Conservation (phyloP, 1,140 invertebrate genomes). For the Philotrypesis tridentata region DNA sequence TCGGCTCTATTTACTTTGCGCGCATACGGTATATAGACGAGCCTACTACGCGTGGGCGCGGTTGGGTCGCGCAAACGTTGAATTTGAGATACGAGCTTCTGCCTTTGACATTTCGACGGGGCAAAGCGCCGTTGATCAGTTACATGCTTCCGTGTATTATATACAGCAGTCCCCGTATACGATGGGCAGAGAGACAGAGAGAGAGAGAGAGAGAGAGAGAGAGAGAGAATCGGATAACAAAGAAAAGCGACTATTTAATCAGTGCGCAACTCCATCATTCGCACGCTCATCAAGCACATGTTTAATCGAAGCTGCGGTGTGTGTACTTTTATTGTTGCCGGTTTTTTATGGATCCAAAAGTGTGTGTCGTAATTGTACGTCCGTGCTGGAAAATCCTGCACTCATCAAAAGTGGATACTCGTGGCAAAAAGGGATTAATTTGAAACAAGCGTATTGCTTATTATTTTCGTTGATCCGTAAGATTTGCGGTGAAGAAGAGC, state of each 20-base stretch:
- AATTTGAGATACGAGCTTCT: conserved; percentile 25
- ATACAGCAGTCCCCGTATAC: neutral
- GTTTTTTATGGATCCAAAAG: too few species aligned
- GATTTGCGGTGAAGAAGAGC: too few species aligned
- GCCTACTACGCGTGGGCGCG: neutral
- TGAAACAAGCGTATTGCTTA: too few species aligned
- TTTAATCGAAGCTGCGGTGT: neutral
- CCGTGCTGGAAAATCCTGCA: too few species aligned
- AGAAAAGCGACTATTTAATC: conserved; percentile 1
- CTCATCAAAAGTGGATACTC: too few species aligned
- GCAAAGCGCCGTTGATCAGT: conserved; percentile 29
- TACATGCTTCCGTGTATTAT: conserved; percentile 6
- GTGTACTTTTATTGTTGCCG: neutral
- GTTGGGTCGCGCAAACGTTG: neutral
- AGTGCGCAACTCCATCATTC: neutral
- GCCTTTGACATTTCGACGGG: conserved; percentile 30
- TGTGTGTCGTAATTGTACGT: too few species aligned
- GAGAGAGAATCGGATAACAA: neutral
- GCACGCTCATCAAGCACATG: neutral
- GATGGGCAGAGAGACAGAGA: too few species aligned
- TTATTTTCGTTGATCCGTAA: too few species aligned
- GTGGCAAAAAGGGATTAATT: too few species aligned
- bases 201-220: too few species aligned
- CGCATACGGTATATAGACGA: neutral
- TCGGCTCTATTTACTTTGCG: too few species aligned